Conservation (phyloP, 2,888 invertebrate genomes). For the Troides helena region DNA sequence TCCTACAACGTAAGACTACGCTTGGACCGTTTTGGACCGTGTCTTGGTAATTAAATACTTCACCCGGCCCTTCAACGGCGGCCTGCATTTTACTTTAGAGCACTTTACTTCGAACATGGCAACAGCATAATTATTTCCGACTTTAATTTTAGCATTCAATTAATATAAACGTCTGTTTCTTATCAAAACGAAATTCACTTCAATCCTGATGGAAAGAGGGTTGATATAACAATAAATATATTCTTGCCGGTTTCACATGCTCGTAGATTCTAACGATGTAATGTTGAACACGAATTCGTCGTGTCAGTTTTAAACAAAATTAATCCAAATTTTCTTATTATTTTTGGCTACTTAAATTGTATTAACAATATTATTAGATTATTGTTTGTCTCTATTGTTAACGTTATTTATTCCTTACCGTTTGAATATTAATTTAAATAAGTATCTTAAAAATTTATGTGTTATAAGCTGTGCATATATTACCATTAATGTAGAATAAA, state of each 20-base stretch:
- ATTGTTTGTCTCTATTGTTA: too few relatives aligned
- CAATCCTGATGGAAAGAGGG: background rate
- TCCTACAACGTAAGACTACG: slow-evolving; percentile 35
- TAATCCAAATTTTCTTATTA: too few relatives aligned
- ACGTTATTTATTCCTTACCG: too few relatives aligned
- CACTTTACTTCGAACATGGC: slow-evolving; percentile 42
- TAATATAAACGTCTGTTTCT: slow-evolving; percentile 25
- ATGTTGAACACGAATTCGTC: background rate
- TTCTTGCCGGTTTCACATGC: background rate
- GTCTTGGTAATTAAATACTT: slow-evolving; percentile 65
- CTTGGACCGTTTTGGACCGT: slow-evolving; percentile 46
- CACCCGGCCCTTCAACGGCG: slow-evolving; percentile 49
- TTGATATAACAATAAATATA: background rate
- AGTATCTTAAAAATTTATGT: too few relatives aligned
- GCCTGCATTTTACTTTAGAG: slow-evolving; percentile 43
- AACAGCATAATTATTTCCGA: slow-evolving; percentile 43
- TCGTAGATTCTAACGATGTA: background rate
- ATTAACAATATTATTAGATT: too few relatives aligned
- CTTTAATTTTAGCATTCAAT: slow-evolving; percentile 25
- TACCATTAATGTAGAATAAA: slow-evolving; percentile 20
- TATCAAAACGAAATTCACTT: slow-evolving; percentile 15
- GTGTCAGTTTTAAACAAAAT: too few relatives aligned
- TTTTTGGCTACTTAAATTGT: too few relatives aligned
- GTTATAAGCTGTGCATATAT: too few relatives aligned
- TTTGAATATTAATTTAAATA: too few relatives aligned